These are phyloP conservation scores for Drosophila ambigua DNA, from an alignment of 1,140 invertebrate genomes.

Conservation along the genomic window DNA sequence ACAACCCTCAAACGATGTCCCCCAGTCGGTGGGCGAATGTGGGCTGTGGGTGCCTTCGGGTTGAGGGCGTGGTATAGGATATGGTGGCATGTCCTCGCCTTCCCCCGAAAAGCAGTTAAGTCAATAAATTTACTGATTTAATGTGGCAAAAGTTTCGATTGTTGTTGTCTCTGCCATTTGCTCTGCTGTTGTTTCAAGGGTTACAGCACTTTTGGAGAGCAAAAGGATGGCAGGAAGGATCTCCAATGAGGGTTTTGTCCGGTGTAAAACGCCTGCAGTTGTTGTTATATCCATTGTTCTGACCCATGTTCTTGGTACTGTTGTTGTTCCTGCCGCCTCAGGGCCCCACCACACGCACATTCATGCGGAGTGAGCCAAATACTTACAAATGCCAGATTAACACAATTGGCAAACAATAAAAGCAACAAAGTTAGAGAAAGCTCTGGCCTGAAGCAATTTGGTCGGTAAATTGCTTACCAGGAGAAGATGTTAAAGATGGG, in stretches of 20 bases:
- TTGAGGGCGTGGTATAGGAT: slow-evolving; percentile 25
- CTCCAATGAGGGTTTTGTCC: slow-evolving; percentile 29
- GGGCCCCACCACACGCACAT: slow-evolving; percentile 21
- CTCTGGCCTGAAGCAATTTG: slow-evolving; percentile 53
- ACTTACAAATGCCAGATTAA: slow-evolving; percentile 78
- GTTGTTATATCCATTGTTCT: slow-evolving; percentile 43
- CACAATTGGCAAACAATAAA: slow-evolving; percentile 83
- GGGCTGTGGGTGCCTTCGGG: not conserved
- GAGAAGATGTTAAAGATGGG: no score
- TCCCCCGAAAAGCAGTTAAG: slow-evolving; percentile 67
- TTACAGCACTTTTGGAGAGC: slow-evolving; percentile 35
- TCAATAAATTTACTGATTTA: slow-evolving; percentile 82
- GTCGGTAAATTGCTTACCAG: not conserved
- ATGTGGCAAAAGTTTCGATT: slow-evolving; percentile 82
- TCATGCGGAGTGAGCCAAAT: slow-evolving; percentile 11
- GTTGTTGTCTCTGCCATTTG: slow-evolving; percentile 50
- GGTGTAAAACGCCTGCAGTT: slow-evolving; percentile 40
- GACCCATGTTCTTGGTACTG: slow-evolving; percentile 16
- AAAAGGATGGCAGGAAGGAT: slow-evolving; percentile 12
- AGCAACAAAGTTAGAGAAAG: slow-evolving; percentile 53
- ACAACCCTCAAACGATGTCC: slow-evolving; percentile 39
- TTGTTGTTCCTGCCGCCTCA: slow-evolving; percentile 45
- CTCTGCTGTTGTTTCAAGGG: slow-evolving; percentile 54
- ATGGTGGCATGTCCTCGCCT: slow-evolving; percentile 55
- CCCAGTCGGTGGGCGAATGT: not conserved